Base-by-base conservation (phyloP, 2,888 invertebrate species). In the Liodrosophila aerea region DNA sequence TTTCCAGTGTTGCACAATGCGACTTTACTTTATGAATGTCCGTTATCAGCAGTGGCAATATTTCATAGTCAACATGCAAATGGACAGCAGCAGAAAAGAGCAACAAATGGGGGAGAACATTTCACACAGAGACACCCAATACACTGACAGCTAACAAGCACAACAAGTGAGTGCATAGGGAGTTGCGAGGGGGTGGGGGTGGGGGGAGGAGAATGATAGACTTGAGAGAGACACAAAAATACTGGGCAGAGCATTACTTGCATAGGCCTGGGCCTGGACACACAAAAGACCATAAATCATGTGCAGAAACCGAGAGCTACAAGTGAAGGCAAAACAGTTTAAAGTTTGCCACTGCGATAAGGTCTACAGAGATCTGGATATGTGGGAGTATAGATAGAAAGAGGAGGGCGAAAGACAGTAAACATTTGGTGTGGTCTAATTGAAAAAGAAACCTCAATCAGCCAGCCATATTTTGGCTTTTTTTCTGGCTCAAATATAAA, bases 371-470 rank as follows among this genome's bases (percentile, higher is more conserved):
- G 31, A 39, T 40, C 39, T 31, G 31, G 33, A 37, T 30, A 37
- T 37, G 39, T 11, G 11, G 15, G 39, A 27, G 16, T 4, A n/a
- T n/a, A n/a, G n/a, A n/a, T n/a, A n/a, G n/a, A n/a, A n/a, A 4
- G 34, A 31, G 43, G 31, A 31, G 54, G 39, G 30, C 37, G 43
- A 43, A 30, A 36, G 29, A 7, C 30, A 52, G 30, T 12, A 31
- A 37, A 43, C 22, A 54, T 43, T 60, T 22, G 56, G 44, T n/a
- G 27, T 61, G 60, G 60, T 40, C 44, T 61, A 61, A 61, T 61
- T 61, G 56, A 56, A 56, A 61, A 61, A 49, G 22, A 49, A 15
- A 39, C 60, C 39, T 61, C 56, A 61, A 56, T 61, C 60, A 56
- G 37, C 56, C 29, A 37, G 50, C 34, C 53, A 53, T 59, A 36